phyloP scores from a whole-genome alignment of 2,888 invertebrate genomes.

The Oligia strigilis region DNA sequence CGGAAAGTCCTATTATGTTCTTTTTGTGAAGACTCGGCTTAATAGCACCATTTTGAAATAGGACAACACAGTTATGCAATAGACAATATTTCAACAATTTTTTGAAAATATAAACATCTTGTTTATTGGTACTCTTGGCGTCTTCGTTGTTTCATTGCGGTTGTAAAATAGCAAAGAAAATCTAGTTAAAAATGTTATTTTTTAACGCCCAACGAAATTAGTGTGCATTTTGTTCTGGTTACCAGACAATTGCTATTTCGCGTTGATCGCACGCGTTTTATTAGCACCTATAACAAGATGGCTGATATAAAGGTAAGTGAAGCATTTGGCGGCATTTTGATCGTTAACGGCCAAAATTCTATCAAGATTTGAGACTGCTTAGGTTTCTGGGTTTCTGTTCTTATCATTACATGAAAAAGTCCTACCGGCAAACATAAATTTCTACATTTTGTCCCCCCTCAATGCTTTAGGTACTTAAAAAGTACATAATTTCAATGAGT shows the following conservation, averaged over 20 bases:
- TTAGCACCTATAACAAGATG: slow-evolving; percentile 84
- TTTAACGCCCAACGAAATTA: slow-evolving; percentile 73
- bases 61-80: slow-evolving; percentile 1
- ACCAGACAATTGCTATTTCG: slow-evolving; percentile 77
- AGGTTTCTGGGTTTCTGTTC: neutral
- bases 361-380: neutral
- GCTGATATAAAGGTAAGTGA: slow-evolving; percentile 89
- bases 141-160: slow-evolving; percentile 80
- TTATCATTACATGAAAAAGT: neutral
- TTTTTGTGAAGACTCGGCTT: neutral
- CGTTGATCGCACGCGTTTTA: slow-evolving; percentile 84
- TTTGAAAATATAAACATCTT: slow-evolving; percentile 60
- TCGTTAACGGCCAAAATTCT: slow-evolving; percentile 82
- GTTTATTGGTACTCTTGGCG: slow-evolving; percentile 81
- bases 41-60: neutral
- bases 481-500: slow-evolving; percentile 19
- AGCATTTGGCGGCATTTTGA: slow-evolving; percentile 89
- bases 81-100: slow-evolving; percentile 32
- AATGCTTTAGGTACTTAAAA: neutral
- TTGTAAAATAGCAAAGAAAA: slow-evolving; percentile 72
- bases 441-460: neutral
- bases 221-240: slow-evolving; percentile 74
- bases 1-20: too few relatives aligned
- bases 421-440: neutral
- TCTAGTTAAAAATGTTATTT: slow-evolving; percentile 80